phyloP scores from a whole-genome alignment of 2,113 vertebrate species.

The Hepsetus odoe region DNA sequence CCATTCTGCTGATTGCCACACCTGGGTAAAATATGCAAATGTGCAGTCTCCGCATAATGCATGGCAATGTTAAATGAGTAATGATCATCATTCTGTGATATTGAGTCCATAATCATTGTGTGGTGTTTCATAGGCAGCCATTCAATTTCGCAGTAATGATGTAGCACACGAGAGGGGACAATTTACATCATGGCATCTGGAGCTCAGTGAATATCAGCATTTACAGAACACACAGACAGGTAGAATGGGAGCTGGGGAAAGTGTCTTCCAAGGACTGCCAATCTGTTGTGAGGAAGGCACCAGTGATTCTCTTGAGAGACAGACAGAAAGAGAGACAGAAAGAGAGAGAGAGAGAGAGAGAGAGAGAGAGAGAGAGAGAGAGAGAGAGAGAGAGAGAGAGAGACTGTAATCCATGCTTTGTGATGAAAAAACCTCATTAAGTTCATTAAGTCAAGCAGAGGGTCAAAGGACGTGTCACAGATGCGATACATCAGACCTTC shows the following conservation, averaged over 20 bases:
- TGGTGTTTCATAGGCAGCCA: conserved; percentile 44
- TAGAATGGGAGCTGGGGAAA: neutral
- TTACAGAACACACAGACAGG: neutral
- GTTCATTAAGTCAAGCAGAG: conserved; percentile 72
- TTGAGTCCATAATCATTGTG: conserved; percentile 55
- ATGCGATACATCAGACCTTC: neutral
- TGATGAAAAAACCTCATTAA: conserved; percentile 78
- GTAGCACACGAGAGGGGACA: conserved; percentile 35
- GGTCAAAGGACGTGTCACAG: conserved; percentile 68
- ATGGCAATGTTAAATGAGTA: conserved; percentile 50
- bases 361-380: conserved; percentile 65
- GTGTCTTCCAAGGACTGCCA: conserved; percentile 44
- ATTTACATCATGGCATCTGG: conserved; percentile 32
- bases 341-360: conserved; percentile 55
- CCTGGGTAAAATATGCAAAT: conserved; percentile 60
- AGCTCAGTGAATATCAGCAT: conserved; percentile 26
- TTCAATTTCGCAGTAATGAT: conserved; percentile 53
- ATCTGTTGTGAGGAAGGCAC: conserved; percentile 66
- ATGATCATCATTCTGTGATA: conserved; percentile 54
- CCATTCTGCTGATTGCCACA: conserved; percentile 56
- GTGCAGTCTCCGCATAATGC: conserved; percentile 41
- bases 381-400: conserved; percentile 62
- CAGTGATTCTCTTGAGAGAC: conserved; percentile 69
- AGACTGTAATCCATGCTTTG: conserved; percentile 64
- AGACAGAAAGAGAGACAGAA: too few relatives aligned